Evolutionary conservation across 2,797 vertebrate species (phyloP).

Genomic region (Tapirus indicus): DNA sequence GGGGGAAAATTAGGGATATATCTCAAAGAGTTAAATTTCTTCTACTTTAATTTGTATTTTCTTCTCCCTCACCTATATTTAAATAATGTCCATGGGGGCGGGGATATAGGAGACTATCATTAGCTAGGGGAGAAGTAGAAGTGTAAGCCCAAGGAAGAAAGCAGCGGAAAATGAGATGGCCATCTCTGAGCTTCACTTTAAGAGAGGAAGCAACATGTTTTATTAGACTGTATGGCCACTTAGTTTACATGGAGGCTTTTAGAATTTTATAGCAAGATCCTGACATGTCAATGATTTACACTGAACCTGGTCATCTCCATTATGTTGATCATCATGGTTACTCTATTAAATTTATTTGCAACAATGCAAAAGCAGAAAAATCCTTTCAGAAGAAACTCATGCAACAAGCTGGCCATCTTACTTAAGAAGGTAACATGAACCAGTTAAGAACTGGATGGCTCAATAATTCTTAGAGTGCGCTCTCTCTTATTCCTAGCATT

Average conservation of each 20-base stretch:
- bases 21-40: background rate
- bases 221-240: background rate
- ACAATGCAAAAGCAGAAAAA: background rate
- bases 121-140: background rate
- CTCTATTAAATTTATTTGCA: constrained; percentile 9
- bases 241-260: background rate
- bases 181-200: background rate
- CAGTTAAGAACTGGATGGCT: background rate
- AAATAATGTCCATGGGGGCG: background rate
- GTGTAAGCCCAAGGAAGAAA: background rate
- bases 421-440: background rate
- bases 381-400: constrained; percentile 11
- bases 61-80: background rate
- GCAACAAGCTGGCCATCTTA: background rate
- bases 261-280: background rate
- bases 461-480: background rate
- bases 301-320: background rate
- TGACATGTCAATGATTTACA: background rate
- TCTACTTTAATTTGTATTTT: background rate
- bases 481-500: constrained; percentile 16
- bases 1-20: background rate
- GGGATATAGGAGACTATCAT: background rate
- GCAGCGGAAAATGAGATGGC: background rate
- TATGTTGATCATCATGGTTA: background rate
- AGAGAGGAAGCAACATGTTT: background rate